phyloP scores from a whole-genome alignment of 2,797 vertebrate species.

The Mus spretus region DNA sequence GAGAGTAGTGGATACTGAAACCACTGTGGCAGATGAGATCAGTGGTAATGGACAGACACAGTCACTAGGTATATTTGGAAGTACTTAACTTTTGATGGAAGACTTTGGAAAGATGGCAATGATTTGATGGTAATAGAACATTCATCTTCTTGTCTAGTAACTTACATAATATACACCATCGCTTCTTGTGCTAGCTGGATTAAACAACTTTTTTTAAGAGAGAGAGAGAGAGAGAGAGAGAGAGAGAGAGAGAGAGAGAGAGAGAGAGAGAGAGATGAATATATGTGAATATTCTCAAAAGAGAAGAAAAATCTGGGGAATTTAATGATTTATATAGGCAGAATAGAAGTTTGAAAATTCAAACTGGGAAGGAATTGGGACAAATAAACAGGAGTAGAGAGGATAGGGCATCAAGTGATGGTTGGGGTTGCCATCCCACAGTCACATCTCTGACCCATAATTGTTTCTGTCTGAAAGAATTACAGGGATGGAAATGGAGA shows the following conservation, averaged over 20 bases:
- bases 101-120: background rate
- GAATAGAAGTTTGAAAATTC: background rate
- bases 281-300: background rate
- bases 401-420: background rate
- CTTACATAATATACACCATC: background rate
- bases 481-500: too few relatives aligned
- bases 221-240: too few relatives aligned
- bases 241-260: too few relatives aligned
- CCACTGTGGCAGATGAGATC: background rate
- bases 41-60: background rate
- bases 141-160: background rate
- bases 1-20: background rate
- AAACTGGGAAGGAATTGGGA: background rate
- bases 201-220: background rate
- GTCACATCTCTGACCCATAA: too few relatives aligned
- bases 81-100: background rate
- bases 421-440: too few relatives aligned
- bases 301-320: background rate
- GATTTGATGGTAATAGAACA: background rate
- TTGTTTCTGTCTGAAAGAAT: too few relatives aligned
- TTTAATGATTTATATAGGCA: background rate
- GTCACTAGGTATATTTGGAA: background rate
- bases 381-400: background rate
- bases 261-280: too few relatives aligned
- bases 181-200: fast-evolving